A percentile compares a stretch with the other conserved stretches of the same genome.
Evolutionary conservation across 2,797 vertebrate genomes (phyloP).

Genomic region (Echeneis naucrates): DNA sequence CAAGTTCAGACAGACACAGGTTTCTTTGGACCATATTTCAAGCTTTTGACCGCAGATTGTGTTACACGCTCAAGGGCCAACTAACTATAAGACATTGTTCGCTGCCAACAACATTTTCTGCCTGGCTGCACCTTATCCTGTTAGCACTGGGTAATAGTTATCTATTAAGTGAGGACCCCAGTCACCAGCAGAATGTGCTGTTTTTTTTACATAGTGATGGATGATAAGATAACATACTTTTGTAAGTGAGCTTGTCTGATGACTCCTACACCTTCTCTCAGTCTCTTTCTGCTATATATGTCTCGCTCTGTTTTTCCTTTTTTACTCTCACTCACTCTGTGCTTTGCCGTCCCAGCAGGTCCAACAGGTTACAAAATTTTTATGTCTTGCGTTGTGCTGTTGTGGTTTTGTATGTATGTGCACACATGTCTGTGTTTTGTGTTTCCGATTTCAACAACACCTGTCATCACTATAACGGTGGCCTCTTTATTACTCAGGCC

Average conservation of each 20-base stretch:
- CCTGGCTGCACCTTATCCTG: slow-evolving; percentile 5
- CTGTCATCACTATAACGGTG: slow-evolving; percentile 39
- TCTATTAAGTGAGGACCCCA: slow-evolving; percentile 16
- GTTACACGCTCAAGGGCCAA: neutral
- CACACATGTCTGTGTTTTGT: slow-evolving; percentile 9
- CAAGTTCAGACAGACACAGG: neutral
- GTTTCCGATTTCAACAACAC: slow-evolving; percentile 34
- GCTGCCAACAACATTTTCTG: slow-evolving; percentile 11
- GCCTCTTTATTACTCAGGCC: slow-evolving; percentile 51
- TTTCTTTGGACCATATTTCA: slow-evolving; percentile 19
- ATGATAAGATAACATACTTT: slow-evolving; percentile 30
- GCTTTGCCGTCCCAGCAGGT: neutral
- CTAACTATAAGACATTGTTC: neutral
- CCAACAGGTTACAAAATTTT: neutral
- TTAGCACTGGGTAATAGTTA: slow-evolving; percentile 35
- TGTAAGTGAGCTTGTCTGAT: slow-evolving; percentile 1
- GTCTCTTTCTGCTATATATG: neutral
- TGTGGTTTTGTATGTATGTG: slow-evolving; percentile 12
- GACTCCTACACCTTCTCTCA: neutral
- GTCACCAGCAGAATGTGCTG: neutral
- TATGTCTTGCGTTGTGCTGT: neutral
- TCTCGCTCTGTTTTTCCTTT: neutral
- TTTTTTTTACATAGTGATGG: slow-evolving; percentile 18
- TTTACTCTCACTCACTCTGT: neutral
- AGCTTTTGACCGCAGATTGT: neutral